A percentile compares a stretch with the other conserved stretches of the same genome.
These are phyloP conservation scores for Notolabrus celidotus DNA, from an alignment of 2,797 vertebrate species.

Conservation along the genomic window DNA sequence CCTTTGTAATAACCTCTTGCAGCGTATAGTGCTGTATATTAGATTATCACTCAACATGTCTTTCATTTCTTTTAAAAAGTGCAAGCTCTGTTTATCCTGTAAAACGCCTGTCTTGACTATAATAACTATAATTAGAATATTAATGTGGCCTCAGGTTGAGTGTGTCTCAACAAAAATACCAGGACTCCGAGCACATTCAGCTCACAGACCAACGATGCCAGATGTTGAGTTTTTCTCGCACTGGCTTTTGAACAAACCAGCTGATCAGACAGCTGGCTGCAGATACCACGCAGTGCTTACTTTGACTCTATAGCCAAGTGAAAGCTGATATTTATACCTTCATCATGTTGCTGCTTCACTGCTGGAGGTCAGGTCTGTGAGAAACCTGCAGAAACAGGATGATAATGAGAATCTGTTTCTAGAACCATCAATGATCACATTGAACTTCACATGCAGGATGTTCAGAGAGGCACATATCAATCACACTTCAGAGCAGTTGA, in stretches of 20 bases:
- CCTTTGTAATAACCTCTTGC: no score
- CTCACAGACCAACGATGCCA: constrained; percentile 88
- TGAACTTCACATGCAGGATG: background rate
- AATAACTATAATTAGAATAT: no score
- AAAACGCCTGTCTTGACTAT: no score
- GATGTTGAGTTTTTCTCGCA: constrained; percentile 86
- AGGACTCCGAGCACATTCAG: constrained; percentile 81
- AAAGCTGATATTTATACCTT: constrained; percentile 7
- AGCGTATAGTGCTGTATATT: no score
- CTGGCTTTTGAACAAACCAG: constrained; percentile 88
- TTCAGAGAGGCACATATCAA: constrained; percentile 78
- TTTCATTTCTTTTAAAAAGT: no score
- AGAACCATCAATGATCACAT: fast-evolving
- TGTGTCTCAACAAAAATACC: constrained; percentile 78
- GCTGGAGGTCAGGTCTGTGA: background rate
- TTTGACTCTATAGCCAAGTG: background rate
- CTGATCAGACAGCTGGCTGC: constrained; percentile 84
- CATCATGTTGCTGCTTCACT: background rate
- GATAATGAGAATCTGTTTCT: background rate
- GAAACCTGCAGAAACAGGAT: constrained; percentile 15
- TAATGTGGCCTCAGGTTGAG: no score
- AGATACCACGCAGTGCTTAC: constrained; percentile 88
- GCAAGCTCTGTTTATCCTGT: no score
- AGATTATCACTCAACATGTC: no score
- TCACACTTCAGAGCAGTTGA: constrained; percentile 95